Conservation (phyloP, 1,140 invertebrate genomes). For the Orius insidiosus region DNA sequence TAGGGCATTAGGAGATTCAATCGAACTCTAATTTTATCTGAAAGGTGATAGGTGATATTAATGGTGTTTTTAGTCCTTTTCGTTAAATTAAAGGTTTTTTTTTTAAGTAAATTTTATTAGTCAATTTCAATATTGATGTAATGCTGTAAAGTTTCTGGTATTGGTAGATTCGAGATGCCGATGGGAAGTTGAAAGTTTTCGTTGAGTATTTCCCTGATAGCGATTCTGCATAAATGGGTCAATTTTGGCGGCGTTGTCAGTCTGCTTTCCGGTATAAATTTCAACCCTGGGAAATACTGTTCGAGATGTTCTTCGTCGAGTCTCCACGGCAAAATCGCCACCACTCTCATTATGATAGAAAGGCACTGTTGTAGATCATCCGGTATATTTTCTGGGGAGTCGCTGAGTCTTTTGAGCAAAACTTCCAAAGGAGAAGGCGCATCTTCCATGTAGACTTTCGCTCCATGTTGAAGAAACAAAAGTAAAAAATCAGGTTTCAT, state of each 20-base stretch:
- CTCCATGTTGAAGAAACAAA: slow-evolving; percentile 52
- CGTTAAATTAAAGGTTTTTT: no score
- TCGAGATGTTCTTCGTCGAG: neutral
- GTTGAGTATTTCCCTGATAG: slow-evolving; percentile 42
- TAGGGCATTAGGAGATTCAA: no score
- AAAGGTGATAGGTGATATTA: no score
- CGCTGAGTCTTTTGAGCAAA: slow-evolving; percentile 7
- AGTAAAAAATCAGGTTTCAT: slow-evolving; percentile 50
- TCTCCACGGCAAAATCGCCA: slow-evolving; percentile 30
- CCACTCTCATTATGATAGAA: slow-evolving; percentile 41
- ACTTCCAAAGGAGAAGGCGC: slow-evolving; percentile 7
- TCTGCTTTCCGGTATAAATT: slow-evolving; percentile 18
- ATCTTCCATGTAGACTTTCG: slow-evolving; percentile 25
- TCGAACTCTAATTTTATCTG: no score
- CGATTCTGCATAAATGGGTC: slow-evolving; percentile 36
- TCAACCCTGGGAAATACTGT: slow-evolving; percentile 4
- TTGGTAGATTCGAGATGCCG: slow-evolving; percentile 43
- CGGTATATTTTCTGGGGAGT: slow-evolving; percentile 26
- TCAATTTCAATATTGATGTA: slow-evolving; percentile 10
- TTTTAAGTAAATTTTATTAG: no score
- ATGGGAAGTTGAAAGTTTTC: slow-evolving; percentile 49
- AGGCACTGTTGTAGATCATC: slow-evolving; percentile 32
- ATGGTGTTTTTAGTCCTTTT: no score
- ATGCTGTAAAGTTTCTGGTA: slow-evolving; percentile 30
- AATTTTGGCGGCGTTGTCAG: slow-evolving; percentile 16